A percentile compares a stretch with the other conserved stretches of the same genome.
Conservation (phyloP, 1,140 invertebrate genomes). For the Caerostris darwini region DNA sequence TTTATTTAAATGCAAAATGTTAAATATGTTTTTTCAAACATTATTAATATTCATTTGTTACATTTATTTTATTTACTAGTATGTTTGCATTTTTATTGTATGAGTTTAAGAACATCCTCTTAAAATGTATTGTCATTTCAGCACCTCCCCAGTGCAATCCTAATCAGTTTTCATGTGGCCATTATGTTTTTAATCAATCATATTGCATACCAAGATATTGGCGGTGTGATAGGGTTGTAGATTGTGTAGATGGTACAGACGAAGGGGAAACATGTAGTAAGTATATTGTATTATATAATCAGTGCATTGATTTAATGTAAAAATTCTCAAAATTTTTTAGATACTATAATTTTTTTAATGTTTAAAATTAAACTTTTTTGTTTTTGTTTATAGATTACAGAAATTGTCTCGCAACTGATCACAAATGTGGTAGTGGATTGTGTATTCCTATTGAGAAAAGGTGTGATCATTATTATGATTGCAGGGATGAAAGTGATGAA, state of each 20-base stretch:
- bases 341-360: neutral
- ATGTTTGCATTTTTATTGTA: constrained; percentile 41
- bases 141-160: constrained; percentile 94
- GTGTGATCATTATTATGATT: constrained; percentile 89
- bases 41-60: neutral
- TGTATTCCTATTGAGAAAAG: constrained; percentile 87
- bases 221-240: constrained; percentile 94
- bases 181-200: constrained; percentile 96
- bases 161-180: constrained; percentile 92
- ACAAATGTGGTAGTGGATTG: constrained; percentile 91
- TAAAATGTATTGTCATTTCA: constrained; percentile 82
- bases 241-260: constrained; percentile 96
- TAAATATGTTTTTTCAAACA: too few relatives aligned
- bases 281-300: constrained; percentile 81
- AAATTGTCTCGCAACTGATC: constrained; percentile 91
- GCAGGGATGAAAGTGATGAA: constrained; percentile 93
- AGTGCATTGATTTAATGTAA: neutral
- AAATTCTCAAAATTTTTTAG: neutral
- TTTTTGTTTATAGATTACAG: constrained; percentile 80
- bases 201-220: constrained; percentile 95
- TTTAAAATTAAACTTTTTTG: constrained; percentile 1
- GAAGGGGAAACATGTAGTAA: constrained; percentile 96
- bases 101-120: too few relatives aligned
- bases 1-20: too few relatives aligned
- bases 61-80: constrained; percentile 8